phyloP scores from a whole-genome alignment of 2,888 invertebrate genomes.

The Drosophila subquinaria region DNA sequence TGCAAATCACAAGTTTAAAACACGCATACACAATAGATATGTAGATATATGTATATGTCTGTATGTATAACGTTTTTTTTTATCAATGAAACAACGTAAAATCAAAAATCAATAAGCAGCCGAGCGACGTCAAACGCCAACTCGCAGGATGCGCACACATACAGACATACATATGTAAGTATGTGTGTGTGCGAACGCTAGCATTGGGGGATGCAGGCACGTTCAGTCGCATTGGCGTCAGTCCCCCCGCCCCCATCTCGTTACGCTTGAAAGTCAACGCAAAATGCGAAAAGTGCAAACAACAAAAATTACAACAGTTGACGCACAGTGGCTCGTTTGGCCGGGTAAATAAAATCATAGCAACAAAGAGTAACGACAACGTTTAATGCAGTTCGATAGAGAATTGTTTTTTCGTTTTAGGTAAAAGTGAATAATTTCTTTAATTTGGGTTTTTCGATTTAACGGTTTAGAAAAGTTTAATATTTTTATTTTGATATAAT shows the following conservation, averaged over 20 bases:
- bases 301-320: constrained; percentile 51
- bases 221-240: constrained; percentile 55
- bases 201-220: constrained; percentile 25
- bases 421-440: no score
- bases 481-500: no score
- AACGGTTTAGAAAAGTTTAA: no score
- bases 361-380: no score
- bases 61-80: constrained; percentile 34
- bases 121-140: constrained; percentile 46
- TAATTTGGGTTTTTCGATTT: no score
- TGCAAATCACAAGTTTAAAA: constrained; percentile 9
- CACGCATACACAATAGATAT: not conserved
- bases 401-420: no score
- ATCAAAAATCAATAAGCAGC: constrained; percentile 63
- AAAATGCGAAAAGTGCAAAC: constrained; percentile 47
- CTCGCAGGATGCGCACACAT: constrained; percentile 46
- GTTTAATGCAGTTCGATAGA: no score
- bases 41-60: not conserved
- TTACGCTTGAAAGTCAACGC: constrained; percentile 37
- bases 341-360: not conserved
- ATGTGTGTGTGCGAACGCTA: constrained; percentile 7
- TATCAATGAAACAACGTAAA: constrained; percentile 56
- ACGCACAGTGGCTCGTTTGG: constrained; percentile 8
- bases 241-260: constrained; percentile 26
- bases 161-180: constrained; percentile 3